These are phyloP conservation scores for Channa argus DNA, from an alignment of 2,113 vertebrate species.

Conservation along the genomic window DNA sequence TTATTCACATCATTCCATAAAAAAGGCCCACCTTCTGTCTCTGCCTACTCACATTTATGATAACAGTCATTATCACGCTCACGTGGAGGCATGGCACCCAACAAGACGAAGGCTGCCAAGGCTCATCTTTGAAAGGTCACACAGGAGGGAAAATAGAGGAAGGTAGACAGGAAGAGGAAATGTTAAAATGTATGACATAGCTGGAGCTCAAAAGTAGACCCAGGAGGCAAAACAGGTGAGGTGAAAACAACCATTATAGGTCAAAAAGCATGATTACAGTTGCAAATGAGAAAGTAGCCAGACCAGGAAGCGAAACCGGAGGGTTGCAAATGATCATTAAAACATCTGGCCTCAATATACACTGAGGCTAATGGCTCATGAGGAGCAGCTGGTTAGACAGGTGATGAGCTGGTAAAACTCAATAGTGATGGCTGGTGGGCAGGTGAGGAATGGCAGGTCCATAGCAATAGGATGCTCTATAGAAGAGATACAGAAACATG, in stretches of 20 bases:
- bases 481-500: background rate
- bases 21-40: constrained; percentile 29
- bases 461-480: background rate
- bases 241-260: constrained; percentile 21
- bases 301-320: constrained; percentile 45
- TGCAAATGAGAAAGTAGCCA: constrained; percentile 46
- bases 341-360: constrained; percentile 47
- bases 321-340: constrained; percentile 45
- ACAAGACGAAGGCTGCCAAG: constrained; percentile 49
- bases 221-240: background rate
- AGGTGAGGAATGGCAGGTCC: constrained; percentile 35
- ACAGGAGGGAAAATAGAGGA: constrained; percentile 36
- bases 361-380: constrained; percentile 34
- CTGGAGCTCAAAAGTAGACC: constrained; percentile 12
- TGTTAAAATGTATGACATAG: constrained; percentile 13
- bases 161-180: constrained; percentile 23
- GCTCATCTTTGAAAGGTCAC: constrained; percentile 60
- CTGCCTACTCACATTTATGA: constrained; percentile 44
- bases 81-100: constrained; percentile 48
- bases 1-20: constrained; percentile 23
- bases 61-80: constrained; percentile 63
- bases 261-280: constrained; percentile 38
- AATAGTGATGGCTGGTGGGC: constrained; percentile 21
- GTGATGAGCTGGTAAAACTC: constrained; percentile 22
- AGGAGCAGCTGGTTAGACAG: constrained; percentile 28